Conservation (phyloP, 2,113 vertebrate species). For the Nettapus auritus region DNA sequence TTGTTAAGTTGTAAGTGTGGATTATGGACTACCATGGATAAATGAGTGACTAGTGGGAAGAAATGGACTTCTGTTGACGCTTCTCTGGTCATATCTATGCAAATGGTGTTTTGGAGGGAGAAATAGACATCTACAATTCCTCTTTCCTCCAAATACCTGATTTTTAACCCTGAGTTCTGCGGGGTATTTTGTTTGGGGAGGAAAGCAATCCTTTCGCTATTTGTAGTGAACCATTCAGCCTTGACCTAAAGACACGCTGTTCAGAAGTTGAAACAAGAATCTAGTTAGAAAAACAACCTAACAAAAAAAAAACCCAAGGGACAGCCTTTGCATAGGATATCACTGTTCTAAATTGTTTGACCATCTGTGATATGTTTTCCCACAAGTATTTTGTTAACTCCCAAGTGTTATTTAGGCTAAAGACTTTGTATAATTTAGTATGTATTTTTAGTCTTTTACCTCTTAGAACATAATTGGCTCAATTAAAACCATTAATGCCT, state of each 20-base stretch:
- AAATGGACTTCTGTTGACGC: neutral
- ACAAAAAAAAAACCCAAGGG: neutral
- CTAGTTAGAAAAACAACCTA: neutral
- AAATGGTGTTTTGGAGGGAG: neutral
- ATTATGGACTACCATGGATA: neutral
- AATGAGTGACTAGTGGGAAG: neutral
- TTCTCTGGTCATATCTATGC: neutral
- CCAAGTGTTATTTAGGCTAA: slow-evolving; percentile 23
- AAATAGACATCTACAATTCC: neutral
- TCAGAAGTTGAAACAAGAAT: neutral
- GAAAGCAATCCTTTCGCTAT: neutral
- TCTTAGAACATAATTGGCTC: slow-evolving; percentile 37
- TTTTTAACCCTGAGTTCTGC: neutral
- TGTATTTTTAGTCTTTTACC: slow-evolving; percentile 49
- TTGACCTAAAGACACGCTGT: neutral
- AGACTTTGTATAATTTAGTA: slow-evolving; percentile 8
- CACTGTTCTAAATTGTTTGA: neutral
- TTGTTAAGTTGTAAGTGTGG: neutral
- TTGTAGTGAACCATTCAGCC: neutral
- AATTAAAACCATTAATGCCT: slow-evolving; percentile 61
- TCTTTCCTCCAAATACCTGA: neutral
- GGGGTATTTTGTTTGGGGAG: neutral
- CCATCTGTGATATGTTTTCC: slow-evolving; percentile 19
- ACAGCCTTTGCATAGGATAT: neutral
- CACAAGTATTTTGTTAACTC: slow-evolving; percentile 47